Evolutionary conservation across 2,888 invertebrate species (phyloP), one percentile per base, ranked within the genome.

Genomic region (Notodonta ziczac): DNA sequence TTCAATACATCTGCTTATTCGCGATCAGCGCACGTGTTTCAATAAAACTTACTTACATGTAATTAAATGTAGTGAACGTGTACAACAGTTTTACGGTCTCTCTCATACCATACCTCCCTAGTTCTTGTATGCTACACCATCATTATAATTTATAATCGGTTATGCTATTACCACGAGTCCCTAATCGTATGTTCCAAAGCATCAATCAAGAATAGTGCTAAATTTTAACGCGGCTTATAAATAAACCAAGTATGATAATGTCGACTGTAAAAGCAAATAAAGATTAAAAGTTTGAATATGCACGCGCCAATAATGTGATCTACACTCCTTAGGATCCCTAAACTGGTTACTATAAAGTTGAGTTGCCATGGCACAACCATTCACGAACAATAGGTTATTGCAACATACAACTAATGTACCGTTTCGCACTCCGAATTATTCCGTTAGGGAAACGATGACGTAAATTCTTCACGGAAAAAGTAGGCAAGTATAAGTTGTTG

Each of bases 1-100:
- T 78, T 67, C 62, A 72, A 74, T 76, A 85, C 85, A 87, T 87
- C 80, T 85, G 87, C 78, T 78, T 74, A 82, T 79, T 85, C 79
- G 84, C 83, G 71, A 82, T 75, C 73, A 73, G 72, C 70, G 67
- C 77, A 78, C 73, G 75, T 77, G 74, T 76, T 74, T 72, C 44
- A 64, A 69, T 73, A 72, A 65, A 74, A 72, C 73, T 57, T 69
- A 65, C 42, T 58, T 39, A 63, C 54, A 63, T 60, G 52, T 63
- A 63, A 70, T 69, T 70, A 67, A 57, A 32, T 65, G 13, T 61
- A 61, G 57, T 66, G 40, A 52, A 61, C 54, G 42, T 35, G 14
- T 35, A 46, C 46, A 42, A 42, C 42, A 42, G 12, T 7, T 35
- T 35, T 35, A 35, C 35, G 35, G 35, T 35, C 35, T 35, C 35